Evolutionary conservation across 2,888 invertebrate genomes (phyloP).

Genomic region (Hirtodrosophila duncani): DNA sequence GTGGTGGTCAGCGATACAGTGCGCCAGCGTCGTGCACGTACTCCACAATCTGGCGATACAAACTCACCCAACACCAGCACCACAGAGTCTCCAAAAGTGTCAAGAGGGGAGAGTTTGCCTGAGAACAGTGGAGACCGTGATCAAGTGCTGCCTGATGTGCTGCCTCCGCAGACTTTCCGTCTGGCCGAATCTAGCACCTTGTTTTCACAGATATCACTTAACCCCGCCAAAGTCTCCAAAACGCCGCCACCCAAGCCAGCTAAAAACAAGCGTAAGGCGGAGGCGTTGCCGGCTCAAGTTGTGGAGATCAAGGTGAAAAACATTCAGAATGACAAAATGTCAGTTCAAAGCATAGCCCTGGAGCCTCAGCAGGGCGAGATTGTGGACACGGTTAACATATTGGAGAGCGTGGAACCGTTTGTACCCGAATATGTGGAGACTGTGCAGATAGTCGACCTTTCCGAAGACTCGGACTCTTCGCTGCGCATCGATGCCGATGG

Average conservation of each 20-base stretch:
- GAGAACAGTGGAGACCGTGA: constrained; percentile 51
- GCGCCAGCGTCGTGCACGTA: constrained; percentile 79
- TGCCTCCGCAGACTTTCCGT: constrained; percentile 82
- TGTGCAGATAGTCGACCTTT: constrained; percentile 81
- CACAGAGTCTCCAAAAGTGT: constrained; percentile 41
- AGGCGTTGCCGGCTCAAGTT: constrained; percentile 78
- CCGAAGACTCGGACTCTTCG: constrained; percentile 79
- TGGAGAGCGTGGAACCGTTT: constrained; percentile 80
- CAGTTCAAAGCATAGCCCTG: constrained; percentile 74
- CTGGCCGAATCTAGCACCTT: constrained; percentile 84
- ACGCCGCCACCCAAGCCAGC: constrained; percentile 33
- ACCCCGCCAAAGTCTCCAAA: constrained; percentile 59
- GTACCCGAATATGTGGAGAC: constrained; percentile 80
- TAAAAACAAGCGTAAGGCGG: constrained; percentile 69
- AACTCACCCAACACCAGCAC: constrained; percentile 16
- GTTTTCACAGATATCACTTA: constrained; percentile 84
- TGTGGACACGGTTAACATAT: constrained; percentile 79
- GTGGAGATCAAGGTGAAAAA: constrained; percentile 86
- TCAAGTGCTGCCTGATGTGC: constrained; percentile 78
- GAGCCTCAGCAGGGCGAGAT: constrained; percentile 77
- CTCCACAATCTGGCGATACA: constrained; percentile 72
- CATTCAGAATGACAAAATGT: constrained; percentile 83
- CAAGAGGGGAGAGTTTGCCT: background rate
- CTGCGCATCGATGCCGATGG: constrained; percentile 61
- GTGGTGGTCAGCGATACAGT: constrained; percentile 83